phyloP scores from a whole-genome alignment of 2,797 vertebrate species.

The Acanthiza pusilla region DNA sequence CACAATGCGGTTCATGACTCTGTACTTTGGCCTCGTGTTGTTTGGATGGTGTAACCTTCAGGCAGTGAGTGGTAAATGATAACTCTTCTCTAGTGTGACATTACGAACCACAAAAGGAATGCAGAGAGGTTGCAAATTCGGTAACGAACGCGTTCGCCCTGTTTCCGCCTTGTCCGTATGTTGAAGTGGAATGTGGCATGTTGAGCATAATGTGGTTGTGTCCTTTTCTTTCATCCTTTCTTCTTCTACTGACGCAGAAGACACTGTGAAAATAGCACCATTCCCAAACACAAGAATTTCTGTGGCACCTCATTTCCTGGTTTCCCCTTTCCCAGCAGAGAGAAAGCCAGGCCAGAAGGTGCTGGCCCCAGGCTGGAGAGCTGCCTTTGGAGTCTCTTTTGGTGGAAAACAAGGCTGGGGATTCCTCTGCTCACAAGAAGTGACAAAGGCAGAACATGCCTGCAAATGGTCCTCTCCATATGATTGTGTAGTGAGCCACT shows the following conservation, averaged over 20 bases:
- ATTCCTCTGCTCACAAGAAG: background rate
- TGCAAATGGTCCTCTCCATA: background rate
- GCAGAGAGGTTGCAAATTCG: conserved; percentile 21
- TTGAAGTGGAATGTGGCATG: background rate
- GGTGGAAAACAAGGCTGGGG: background rate
- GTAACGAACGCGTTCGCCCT: background rate
- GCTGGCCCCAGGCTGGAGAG: background rate
- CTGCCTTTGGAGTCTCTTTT: background rate
- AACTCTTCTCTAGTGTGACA: conserved; percentile 31
- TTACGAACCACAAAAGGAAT: conserved; percentile 27
- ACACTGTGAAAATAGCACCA: background rate
- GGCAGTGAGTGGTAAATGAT: conserved; percentile 30
- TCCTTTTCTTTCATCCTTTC: background rate
- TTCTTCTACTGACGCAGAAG: background rate
- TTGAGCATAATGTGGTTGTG: background rate
- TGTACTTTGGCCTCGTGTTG: conserved; percentile 51
- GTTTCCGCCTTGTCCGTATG: background rate
- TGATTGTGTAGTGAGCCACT: background rate
- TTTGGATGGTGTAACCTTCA: conserved; percentile 51
- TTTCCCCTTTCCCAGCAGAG: background rate
- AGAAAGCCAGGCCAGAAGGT: background rate
- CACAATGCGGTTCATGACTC: background rate
- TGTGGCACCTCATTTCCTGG: background rate
- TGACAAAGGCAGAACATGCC: background rate
- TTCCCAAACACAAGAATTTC: background rate